Evolutionary conservation across 2,888 invertebrate species (phyloP).

Genomic region (Dermolepida albohirtum): DNA sequence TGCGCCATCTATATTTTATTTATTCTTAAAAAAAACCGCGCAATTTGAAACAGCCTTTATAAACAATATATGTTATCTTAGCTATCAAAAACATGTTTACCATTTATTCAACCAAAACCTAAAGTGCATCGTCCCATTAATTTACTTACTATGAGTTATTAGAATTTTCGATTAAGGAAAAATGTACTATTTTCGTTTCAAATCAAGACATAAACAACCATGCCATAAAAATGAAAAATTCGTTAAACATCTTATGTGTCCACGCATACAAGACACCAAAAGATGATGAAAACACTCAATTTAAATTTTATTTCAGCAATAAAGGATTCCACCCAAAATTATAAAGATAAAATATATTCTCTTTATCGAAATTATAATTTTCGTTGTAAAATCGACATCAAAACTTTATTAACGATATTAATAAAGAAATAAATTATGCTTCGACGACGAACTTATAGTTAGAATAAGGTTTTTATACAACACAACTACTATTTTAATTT

Average conservation of each 20-base stretch:
- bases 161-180: conserved; percentile 28
- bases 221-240: conserved; percentile 16
- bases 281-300: conserved; percentile 23
- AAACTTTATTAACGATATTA: conserved; percentile 30
- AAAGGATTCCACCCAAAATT: conserved; percentile 28
- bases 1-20: too few species aligned
- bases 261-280: conserved; percentile 5
- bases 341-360: conserved; percentile 25
- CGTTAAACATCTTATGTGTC: conserved; percentile 8
- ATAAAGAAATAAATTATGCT: conserved; percentile 32
- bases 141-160: conserved; percentile 19
- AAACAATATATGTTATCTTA: too few species aligned
- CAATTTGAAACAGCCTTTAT: too few species aligned
- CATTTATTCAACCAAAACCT: neutral
- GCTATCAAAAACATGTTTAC: conserved; percentile 16
- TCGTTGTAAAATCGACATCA: conserved; percentile 23
- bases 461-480: conserved; percentile 17
- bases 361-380: conserved; percentile 26
- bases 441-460: conserved; percentile 2
- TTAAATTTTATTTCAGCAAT: conserved; percentile 36
- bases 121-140: neutral
- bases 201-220: conserved; percentile 27
- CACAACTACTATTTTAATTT: conserved; percentile 20
- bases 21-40: too few species aligned
- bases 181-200: conserved; percentile 8